phyloP scores from a whole-genome alignment of 2,888 invertebrate genomes.

The Pseudeuparius sepicola region DNA sequence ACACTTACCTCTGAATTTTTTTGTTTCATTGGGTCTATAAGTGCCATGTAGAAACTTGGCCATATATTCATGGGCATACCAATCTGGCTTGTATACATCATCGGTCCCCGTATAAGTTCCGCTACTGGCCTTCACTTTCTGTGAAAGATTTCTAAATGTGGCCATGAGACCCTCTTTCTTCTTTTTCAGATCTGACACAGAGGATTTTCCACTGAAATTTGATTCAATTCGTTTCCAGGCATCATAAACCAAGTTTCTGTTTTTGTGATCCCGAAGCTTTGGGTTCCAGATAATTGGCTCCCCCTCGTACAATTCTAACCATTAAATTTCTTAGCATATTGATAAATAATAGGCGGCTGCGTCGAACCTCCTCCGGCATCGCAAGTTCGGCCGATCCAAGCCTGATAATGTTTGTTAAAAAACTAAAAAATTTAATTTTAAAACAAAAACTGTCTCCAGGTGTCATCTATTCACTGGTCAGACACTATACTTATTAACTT shows the following conservation, averaged over 20 bases:
- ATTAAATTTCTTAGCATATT: too few species aligned
- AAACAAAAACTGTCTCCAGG: too few species aligned
- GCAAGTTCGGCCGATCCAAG: too few species aligned
- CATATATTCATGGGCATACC: slow-evolving; percentile 42
- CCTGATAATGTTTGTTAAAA: too few species aligned
- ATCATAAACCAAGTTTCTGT: slow-evolving; percentile 36
- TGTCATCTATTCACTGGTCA: too few species aligned
- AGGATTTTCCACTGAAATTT: slow-evolving; percentile 33
- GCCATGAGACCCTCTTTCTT: slow-evolving; percentile 44
- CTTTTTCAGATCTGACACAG: slow-evolving; percentile 39
- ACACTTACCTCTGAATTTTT: slow-evolving; percentile 12
- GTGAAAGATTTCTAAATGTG: slow-evolving; percentile 38
- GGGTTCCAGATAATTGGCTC: slow-evolving; percentile 41
- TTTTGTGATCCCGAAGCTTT: slow-evolving; percentile 37
- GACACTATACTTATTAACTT: too few species aligned
- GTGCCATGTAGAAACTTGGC: slow-evolving; percentile 37
- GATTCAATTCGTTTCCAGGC: slow-evolving; percentile 40
- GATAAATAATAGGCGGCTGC: too few species aligned
- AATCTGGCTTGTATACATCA: slow-evolving; percentile 35
- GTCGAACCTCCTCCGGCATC: too few species aligned
- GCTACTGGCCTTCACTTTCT: slow-evolving; percentile 32
- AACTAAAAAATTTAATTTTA: too few species aligned
- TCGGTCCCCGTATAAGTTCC: slow-evolving; percentile 12
- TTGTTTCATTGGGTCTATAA: slow-evolving; percentile 10
- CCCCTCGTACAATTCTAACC: slow-evolving; percentile 37